Evolutionary conservation across 2,797 vertebrate genomes (phyloP).

Genomic region (Heterohyrax brucei): DNA sequence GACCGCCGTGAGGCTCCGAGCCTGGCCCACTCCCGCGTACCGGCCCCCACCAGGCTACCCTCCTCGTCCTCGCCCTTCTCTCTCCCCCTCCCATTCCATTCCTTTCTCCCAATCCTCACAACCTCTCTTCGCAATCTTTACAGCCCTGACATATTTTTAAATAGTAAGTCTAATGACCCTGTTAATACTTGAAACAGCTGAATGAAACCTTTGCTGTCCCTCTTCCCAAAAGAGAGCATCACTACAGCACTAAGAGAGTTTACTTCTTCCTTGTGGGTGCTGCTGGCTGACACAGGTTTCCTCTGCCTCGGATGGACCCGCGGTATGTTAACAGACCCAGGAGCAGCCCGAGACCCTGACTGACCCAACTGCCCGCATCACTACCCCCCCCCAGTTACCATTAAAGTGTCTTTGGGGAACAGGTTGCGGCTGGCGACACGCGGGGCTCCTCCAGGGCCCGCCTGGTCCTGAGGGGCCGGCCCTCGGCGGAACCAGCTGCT

Average conservation of each 20-base stretch:
- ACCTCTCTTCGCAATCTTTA: background rate
- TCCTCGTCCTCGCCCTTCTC: rapidly evolving
- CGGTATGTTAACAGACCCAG: background rate
- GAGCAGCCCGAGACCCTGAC: rapidly evolving
- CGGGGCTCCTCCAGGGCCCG: slow-evolving; percentile 92
- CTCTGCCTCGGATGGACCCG: background rate
- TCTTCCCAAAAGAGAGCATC: background rate
- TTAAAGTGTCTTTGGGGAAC: slow-evolving; percentile 97
- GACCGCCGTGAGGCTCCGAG: too few species aligned
- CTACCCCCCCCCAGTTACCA: slow-evolving; percentile 91
- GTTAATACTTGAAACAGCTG: background rate
- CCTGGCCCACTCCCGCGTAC: rapidly evolving
- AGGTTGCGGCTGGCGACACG: slow-evolving; percentile 97
- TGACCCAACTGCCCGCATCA: rapidly evolving
- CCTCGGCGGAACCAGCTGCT: slow-evolving; percentile 98
- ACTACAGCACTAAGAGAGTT: background rate
- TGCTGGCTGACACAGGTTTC: background rate
- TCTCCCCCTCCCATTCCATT: rapidly evolving
- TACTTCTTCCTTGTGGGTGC: background rate
- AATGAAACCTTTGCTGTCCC: background rate
- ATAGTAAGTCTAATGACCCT: background rate
- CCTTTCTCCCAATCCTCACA: too few species aligned
- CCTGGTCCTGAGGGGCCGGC: slow-evolving; percentile 95
- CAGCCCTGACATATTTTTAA: background rate
- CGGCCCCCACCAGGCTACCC: rapidly evolving